phyloP scores from a whole-genome alignment of 2,797 vertebrate species.

The Antennarius maculatus region DNA sequence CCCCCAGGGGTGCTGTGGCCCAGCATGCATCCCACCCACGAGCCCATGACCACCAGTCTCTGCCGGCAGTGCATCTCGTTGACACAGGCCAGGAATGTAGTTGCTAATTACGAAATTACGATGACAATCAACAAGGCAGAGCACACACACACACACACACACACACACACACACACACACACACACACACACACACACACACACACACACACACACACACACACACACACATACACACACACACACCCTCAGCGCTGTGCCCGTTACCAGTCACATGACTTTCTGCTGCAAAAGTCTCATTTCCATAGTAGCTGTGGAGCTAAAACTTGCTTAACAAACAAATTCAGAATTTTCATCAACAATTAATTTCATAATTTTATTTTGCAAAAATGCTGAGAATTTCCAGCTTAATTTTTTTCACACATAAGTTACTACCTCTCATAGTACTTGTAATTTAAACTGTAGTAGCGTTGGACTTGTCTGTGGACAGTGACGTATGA shows the following conservation, averaged over 20 bases:
- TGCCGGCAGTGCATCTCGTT: constrained; percentile 20
- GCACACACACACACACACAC: constrained; percentile 14
- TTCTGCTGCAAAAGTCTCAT: no score
- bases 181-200: no score
- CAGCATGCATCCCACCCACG: constrained; percentile 68
- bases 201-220: no score
- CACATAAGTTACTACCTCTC: neutral
- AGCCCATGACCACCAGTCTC: constrained; percentile 47
- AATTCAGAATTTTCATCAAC: no score
- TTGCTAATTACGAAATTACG: constrained; percentile 46
- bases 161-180: no score
- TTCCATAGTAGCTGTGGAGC: neutral
- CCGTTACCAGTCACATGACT: no score
- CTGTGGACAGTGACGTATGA: no score
- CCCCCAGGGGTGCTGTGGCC: constrained; percentile 18
- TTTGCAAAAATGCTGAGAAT: neutral
- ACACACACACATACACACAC: no score
- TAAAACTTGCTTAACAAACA: neutral
- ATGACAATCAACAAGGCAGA: constrained; percentile 32
- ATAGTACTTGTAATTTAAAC: neutral
- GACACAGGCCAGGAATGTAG: constrained; percentile 40
- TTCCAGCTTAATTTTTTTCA: neutral
- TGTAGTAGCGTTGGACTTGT: neutral
- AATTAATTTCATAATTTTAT: no score
- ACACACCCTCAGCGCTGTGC: no score